phyloP scores from a whole-genome alignment of 2,113 vertebrate species.

The Neofelis nebulosa region DNA sequence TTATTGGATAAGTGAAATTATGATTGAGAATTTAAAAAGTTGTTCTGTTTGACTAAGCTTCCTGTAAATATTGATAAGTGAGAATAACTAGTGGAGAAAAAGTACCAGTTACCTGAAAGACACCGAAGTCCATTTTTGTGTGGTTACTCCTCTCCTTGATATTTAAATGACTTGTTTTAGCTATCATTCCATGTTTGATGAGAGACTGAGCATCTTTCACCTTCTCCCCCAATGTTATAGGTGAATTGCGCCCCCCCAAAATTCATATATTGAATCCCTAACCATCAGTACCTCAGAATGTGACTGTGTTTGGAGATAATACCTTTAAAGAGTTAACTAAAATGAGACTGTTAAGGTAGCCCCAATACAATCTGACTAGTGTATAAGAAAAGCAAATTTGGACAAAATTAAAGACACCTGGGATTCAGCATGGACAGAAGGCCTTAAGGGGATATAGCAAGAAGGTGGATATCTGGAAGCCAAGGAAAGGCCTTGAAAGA shows the following conservation, averaged over 20 bases:
- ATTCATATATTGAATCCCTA: too few relatives aligned
- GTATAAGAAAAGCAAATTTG: background rate
- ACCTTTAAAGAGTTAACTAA: background rate
- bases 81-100: background rate
- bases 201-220: background rate
- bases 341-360: background rate
- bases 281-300: background rate
- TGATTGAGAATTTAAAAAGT: background rate
- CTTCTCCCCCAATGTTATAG: background rate
- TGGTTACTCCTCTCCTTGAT: background rate
- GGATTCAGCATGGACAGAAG: background rate
- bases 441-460: background rate
- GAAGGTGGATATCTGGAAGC: background rate
- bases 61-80: background rate
- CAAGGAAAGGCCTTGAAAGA: background rate
- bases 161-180: background rate
- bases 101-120: background rate
- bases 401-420: background rate
- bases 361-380: background rate
- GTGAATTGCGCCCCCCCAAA: background rate
- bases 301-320: background rate
- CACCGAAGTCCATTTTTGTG: background rate
- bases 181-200: background rate
- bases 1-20: background rate
- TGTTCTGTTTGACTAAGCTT: background rate